Percentiles rank a stretch among this genome's conserved stretches.
Evolutionary conservation across 1,140 invertebrate species (phyloP).

Genomic region (Globodera rostochiensis): DNA sequence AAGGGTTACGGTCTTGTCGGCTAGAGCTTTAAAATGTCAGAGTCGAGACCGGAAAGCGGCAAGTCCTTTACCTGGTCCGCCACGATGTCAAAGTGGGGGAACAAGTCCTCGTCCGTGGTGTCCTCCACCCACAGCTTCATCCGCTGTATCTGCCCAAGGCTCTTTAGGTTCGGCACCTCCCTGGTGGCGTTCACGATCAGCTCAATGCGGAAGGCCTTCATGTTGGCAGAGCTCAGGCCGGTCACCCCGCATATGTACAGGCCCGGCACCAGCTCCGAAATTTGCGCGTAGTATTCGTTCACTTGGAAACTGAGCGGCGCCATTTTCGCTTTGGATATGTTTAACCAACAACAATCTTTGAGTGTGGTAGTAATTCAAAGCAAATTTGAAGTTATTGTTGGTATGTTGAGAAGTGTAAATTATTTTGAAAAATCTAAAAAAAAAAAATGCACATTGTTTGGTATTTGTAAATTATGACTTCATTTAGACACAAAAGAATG

Average conservation of each 20-base stretch:
- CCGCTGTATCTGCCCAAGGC: constrained; percentile 69
- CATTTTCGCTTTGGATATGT: constrained; percentile 24
- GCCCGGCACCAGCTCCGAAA: constrained; percentile 58
- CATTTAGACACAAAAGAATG: no score
- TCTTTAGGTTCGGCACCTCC: constrained; percentile 76
- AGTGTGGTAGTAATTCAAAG: no score
- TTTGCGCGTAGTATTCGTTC: constrained; percentile 61
- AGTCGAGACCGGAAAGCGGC: not conserved
- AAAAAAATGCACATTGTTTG: no score
- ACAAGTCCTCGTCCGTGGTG: constrained; percentile 73
- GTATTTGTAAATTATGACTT: no score
- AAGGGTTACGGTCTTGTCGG: no score
- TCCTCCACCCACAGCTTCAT: constrained; percentile 75
- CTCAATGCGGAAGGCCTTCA: constrained; percentile 68
- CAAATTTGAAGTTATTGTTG: no score
- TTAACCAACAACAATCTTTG: no score
- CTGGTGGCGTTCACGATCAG: constrained; percentile 80
- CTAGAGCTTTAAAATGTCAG: no score
- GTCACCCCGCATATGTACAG: constrained; percentile 61
- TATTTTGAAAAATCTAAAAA: no score
- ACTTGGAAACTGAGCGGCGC: constrained; percentile 53
- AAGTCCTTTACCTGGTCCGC: constrained; percentile 72
- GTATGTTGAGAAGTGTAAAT: no score
- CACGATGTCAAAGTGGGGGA: constrained; percentile 76
- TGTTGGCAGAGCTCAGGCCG: constrained; percentile 55